phyloP scores from a whole-genome alignment of 2,113 vertebrate genomes.

The Bothrops jararaca region DNA sequence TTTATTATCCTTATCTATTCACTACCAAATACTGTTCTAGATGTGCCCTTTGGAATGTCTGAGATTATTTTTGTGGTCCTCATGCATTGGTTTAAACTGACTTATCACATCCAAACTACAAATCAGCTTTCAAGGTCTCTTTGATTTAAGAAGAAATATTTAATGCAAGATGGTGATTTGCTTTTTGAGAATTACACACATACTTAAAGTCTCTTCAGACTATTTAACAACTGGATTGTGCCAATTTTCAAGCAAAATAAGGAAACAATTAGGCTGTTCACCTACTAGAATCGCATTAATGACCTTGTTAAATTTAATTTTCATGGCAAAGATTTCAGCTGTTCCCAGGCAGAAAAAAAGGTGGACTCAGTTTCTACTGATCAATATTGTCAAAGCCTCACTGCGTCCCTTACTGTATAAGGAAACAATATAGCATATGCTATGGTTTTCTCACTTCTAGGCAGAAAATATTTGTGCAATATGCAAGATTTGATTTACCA shows the following conservation, averaged over 20 bases:
- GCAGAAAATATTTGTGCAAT: not conserved
- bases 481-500: not conserved
- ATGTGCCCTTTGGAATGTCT: not conserved
- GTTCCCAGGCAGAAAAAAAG: not conserved
- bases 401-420: not conserved
- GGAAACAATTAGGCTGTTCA: not conserved
- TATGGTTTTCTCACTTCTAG: not conserved
- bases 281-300: not conserved
- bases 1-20: not conserved
- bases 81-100: not conserved
- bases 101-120: not conserved
- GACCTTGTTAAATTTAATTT: not conserved
- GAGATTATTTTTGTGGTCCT: not conserved
- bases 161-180: not conserved
- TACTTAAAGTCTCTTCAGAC: not conserved
- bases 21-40: not conserved
- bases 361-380: not conserved
- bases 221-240: not conserved
- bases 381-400: not conserved
- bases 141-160: not conserved
- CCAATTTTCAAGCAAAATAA: not conserved
- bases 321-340: not conserved
- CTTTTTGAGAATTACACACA: not conserved
- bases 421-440: not conserved
- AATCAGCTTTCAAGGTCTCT: not conserved